Percentiles rank a stretch among this genome's conserved stretches.
phyloP scores from a whole-genome alignment of 1,140 invertebrate genomes.

The Drosophila suzukii region DNA sequence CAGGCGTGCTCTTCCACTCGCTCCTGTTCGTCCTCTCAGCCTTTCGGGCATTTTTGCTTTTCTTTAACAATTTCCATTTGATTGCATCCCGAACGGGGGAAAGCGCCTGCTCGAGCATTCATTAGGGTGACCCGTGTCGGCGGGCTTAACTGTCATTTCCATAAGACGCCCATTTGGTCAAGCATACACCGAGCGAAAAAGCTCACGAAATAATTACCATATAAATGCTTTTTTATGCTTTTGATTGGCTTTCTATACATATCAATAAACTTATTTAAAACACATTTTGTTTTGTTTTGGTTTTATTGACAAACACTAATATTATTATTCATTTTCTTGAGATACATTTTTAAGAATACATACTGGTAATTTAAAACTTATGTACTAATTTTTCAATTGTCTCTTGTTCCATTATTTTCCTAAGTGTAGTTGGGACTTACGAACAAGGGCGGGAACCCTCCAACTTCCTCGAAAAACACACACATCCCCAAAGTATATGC shows the following conservation, averaged over 20 bases:
- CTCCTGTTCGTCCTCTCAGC: background rate
- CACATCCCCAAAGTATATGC: slow-evolving; percentile 61
- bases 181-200: slow-evolving; percentile 8
- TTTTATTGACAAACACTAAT: too few relatives aligned
- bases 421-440: too few relatives aligned
- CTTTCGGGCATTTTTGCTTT: slow-evolving; percentile 49
- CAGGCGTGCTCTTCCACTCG: slow-evolving; percentile 40
- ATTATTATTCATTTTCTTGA: too few relatives aligned
- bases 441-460: background rate
- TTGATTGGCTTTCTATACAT: too few relatives aligned
- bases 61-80: slow-evolving; percentile 81
- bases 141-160: slow-evolving; percentile 76
- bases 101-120: slow-evolving; percentile 38
- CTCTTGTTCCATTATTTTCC: too few relatives aligned
- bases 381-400: too few relatives aligned
- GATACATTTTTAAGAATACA: too few relatives aligned
- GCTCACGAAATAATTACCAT: too few relatives aligned
- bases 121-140: slow-evolving; percentile 70
- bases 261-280: too few relatives aligned
- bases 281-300: too few relatives aligned
- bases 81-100: slow-evolving; percentile 65
- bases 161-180: slow-evolving; percentile 50
- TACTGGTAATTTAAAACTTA: too few relatives aligned
- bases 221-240: too few relatives aligned
- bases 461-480: background rate